These are phyloP conservation scores for Lonchura striata DNA, from an alignment of 2,113 vertebrate genomes.

Conservation along the genomic window DNA sequence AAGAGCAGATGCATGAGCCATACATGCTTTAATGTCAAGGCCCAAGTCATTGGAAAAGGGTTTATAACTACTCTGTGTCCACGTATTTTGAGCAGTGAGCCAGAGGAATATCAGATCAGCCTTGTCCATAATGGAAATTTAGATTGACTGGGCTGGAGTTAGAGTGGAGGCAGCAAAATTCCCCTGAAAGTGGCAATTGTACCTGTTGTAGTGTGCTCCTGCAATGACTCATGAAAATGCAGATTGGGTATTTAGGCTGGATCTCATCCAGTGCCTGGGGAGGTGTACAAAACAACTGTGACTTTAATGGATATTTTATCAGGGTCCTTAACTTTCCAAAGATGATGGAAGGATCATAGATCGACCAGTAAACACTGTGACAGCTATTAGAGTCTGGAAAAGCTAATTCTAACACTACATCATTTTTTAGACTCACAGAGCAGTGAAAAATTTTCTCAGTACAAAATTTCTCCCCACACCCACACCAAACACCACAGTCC, in stretches of 20 bases:
- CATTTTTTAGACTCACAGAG: not conserved
- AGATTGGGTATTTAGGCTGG: slow-evolving; percentile 11
- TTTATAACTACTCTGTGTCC: not conserved
- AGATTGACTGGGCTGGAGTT: not conserved
- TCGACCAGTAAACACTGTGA: not conserved
- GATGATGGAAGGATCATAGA: not conserved
- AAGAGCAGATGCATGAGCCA: slow-evolving; percentile 3
- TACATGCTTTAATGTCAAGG: not conserved
- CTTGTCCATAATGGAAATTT: not conserved
- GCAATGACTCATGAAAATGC: slow-evolving; percentile 26
- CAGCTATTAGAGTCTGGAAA: not conserved
- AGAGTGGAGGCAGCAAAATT: not conserved
- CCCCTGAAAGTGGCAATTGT: not conserved
- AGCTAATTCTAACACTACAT: not conserved
- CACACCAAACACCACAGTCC: not conserved
- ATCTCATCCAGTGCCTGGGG: not conserved
- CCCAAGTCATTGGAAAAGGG: not conserved
- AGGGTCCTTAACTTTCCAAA: not conserved
- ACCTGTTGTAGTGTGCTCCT: not conserved
- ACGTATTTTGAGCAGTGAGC: not conserved
- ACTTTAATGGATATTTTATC: slow-evolving; percentile 17
- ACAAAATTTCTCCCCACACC: not conserved
- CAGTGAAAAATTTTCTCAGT: not conserved
- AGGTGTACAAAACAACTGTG: not conserved
- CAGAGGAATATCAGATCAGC: not conserved